Evolutionary conservation across 2,113 vertebrate species (phyloP).

Genomic region (Castor canadensis): DNA sequence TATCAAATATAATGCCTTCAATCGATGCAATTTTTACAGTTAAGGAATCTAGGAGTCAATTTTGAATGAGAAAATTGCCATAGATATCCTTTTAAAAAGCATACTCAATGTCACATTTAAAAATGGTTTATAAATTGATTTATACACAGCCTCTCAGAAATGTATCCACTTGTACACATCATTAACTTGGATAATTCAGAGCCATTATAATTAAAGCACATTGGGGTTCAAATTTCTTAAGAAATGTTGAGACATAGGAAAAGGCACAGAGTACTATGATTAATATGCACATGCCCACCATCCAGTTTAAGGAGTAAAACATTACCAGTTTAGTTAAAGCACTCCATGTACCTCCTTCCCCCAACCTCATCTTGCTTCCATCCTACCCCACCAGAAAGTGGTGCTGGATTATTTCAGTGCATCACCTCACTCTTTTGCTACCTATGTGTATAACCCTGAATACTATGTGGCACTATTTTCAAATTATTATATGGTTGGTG

Average conservation of each 20-base stretch:
- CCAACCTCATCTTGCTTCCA: neutral
- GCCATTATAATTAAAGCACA: conserved; percentile 52
- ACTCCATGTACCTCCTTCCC: neutral
- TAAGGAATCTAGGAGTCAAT: neutral
- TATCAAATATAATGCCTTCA: neutral
- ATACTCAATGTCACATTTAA: neutral
- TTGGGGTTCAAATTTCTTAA: conserved; percentile 41
- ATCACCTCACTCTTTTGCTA: neutral
- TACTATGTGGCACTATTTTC: neutral
- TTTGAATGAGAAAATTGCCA: conserved; percentile 45
- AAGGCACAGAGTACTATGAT: neutral
- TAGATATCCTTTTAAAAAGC: neutral
- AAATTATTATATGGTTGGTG: neutral
- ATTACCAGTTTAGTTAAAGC: neutral
- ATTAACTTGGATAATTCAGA: conserved; percentile 53
- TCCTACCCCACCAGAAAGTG: neutral
- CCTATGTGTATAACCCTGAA: neutral
- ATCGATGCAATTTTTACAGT: conserved; percentile 30
- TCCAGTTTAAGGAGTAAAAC: conserved; percentile 5
- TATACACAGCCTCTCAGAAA: conserved; percentile 13
- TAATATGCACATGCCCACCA: neutral
- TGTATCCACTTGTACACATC: conserved; percentile 1
- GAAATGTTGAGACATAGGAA: conserved; percentile 36
- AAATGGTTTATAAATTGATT: conserved; percentile 51
- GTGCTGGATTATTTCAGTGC: neutral